Percentiles rank a stretch among this genome's conserved stretches.
phyloP scores from a whole-genome alignment of 2,797 vertebrate genomes.

The Poecilia velifera region DNA sequence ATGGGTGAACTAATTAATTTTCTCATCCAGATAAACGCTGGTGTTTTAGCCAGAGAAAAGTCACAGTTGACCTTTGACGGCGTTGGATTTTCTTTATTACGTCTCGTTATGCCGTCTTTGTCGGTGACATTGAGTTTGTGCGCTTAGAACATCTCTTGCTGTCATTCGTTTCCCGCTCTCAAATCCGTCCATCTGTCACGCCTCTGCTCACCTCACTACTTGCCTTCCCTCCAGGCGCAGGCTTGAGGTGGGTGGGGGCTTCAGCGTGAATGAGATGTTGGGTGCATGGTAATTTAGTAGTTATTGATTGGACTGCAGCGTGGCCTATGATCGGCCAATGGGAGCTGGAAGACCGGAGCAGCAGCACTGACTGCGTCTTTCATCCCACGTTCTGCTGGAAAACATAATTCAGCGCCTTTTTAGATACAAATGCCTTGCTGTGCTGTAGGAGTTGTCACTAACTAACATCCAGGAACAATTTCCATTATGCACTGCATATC shows the following conservation, averaged over 20 bases:
- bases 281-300: constrained; percentile 80
- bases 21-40: constrained; percentile 44
- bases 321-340: constrained; percentile 71
- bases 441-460: constrained; percentile 29
- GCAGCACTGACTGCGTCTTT: constrained; percentile 58
- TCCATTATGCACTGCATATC: constrained; percentile 42
- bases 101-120: constrained; percentile 55
- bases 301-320: constrained; percentile 85
- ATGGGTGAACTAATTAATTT: constrained; percentile 64
- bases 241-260: constrained; percentile 37
- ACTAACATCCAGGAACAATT: constrained; percentile 24
- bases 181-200: constrained; percentile 50
- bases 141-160: constrained; percentile 37
- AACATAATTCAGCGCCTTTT: constrained; percentile 42
- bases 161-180: constrained; percentile 46
- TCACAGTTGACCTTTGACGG: constrained; percentile 60
- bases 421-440: constrained; percentile 24
- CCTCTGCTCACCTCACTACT: constrained; percentile 56
- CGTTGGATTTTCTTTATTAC: constrained; percentile 55
- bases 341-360: constrained; percentile 63
- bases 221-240: constrained; percentile 48
- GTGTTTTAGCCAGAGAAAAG: constrained; percentile 31
- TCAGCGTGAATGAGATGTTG: constrained; percentile 78
- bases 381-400: constrained; percentile 59
- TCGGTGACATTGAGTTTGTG: constrained; percentile 47